Percentiles rank a stretch among this genome's conserved stretches.
phyloP scores from a whole-genome alignment of 2,888 invertebrate species.

The Caradrina kadenii region DNA sequence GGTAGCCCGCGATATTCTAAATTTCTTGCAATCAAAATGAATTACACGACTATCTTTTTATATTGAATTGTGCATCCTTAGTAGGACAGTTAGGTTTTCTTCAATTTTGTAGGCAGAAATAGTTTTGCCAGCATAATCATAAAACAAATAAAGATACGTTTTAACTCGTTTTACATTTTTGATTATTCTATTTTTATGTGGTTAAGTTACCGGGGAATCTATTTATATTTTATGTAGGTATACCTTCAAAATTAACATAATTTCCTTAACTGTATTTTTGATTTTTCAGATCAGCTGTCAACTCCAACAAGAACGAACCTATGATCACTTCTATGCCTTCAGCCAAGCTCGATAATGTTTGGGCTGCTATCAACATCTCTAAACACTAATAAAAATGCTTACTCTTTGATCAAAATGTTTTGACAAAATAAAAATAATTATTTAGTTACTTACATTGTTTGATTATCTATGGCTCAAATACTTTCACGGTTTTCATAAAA shows the following conservation, averaged over 20 bases:
- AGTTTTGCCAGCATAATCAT: neutral
- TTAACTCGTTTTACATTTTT: too few species aligned
- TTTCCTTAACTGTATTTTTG: neutral
- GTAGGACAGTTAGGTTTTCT: neutral
- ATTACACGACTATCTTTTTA: too few species aligned
- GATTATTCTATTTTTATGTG: too few species aligned
- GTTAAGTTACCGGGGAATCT: too few species aligned
- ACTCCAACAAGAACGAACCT: slow-evolving; percentile 81
- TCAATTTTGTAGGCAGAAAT: neutral
- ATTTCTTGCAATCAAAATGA: too few species aligned
- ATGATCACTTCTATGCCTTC: slow-evolving; percentile 76
- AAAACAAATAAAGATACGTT: too few species aligned
- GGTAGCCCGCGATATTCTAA: too few species aligned
- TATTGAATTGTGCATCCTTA: neutral
- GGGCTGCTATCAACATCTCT: slow-evolving; percentile 83
- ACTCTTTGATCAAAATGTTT: slow-evolving; percentile 21
- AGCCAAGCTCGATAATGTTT: slow-evolving; percentile 82
- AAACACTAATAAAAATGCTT: slow-evolving; percentile 74
- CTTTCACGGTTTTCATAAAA: too few species aligned
- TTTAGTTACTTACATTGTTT: slow-evolving; percentile 17
- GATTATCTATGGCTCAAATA: neutral
- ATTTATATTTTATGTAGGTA: too few species aligned
- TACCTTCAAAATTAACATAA: too few species aligned
- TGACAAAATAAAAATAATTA: slow-evolving; percentile 24
- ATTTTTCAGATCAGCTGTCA: slow-evolving; percentile 81